A percentile compares a stretch with the other conserved stretches of the same genome.
Evolutionary conservation across 2,797 vertebrate genomes (phyloP).

Genomic region (Thamnophis elegans): DNA sequence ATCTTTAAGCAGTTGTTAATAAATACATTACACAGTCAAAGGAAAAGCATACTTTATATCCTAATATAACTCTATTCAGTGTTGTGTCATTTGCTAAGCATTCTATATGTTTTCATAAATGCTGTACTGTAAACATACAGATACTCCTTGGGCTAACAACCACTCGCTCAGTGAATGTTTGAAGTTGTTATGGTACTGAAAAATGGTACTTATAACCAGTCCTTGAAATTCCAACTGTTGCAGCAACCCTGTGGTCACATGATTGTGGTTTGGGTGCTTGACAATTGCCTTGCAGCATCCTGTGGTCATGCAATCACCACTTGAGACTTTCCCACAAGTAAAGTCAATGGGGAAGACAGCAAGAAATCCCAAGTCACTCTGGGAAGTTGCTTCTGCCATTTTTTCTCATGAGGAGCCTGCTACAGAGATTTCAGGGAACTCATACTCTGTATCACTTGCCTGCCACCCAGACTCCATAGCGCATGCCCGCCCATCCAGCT

Average conservation of each 20-base stretch:
- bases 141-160: background rate
- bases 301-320: background rate
- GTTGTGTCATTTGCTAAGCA: background rate
- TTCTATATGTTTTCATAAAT: background rate
- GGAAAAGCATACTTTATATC: background rate
- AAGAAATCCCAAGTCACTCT: background rate
- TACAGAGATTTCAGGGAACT: background rate
- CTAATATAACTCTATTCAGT: background rate
- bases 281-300: background rate
- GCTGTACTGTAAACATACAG: background rate
- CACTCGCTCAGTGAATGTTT: background rate
- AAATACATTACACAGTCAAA: background rate
- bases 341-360: background rate
- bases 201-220: background rate
- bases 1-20: background rate
- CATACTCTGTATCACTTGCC: background rate
- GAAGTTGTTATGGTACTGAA: background rate
- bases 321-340: background rate
- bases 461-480: background rate
- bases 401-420: no score
- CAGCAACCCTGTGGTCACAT: background rate
- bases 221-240: background rate
- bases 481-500: background rate
- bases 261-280: background rate
- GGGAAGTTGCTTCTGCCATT: no score